Evolutionary conservation across 2,888 invertebrate species (phyloP).

Genomic region (Ctena decussata): DNA sequence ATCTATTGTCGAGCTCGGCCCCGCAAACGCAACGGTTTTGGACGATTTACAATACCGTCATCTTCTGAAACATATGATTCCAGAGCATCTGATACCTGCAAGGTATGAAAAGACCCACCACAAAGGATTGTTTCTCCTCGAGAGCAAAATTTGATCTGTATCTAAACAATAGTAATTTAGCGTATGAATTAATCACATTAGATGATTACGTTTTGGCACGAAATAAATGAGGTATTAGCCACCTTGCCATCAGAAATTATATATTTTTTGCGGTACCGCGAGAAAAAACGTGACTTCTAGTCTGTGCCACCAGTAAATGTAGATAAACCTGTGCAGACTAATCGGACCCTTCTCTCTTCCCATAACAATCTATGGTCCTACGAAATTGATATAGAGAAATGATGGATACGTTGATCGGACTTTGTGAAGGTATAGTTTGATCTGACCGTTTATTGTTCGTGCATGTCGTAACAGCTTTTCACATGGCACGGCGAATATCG

Average conservation of each 20-base stretch:
- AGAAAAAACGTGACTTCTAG: not conserved
- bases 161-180: constrained; percentile 56
- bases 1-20: not conserved
- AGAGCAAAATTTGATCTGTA: constrained; percentile 61
- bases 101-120: constrained; percentile 65
- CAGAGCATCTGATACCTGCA: constrained; percentile 64
- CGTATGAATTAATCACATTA: constrained; percentile 44
- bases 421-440: no score
- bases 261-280: not conserved
- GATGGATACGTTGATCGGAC: no score
- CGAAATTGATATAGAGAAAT: no score
- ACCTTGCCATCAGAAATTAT: constrained; percentile 40
- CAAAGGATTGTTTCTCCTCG: constrained; percentile 44
- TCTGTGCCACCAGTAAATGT: no score
- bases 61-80: constrained; percentile 63
- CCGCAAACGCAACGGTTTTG: constrained; percentile 1
- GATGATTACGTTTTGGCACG: constrained; percentile 57
- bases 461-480: no score
- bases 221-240: constrained; percentile 45
- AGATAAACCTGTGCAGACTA: no score
- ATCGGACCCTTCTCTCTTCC: no score
- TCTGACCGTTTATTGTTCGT: no score
- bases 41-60: constrained; percentile 57
- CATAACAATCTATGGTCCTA: no score
- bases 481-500: no score